These are phyloP conservation scores for Entelurus aequoreus DNA, from an alignment of 2,113 vertebrate species.

Conservation along the genomic window DNA sequence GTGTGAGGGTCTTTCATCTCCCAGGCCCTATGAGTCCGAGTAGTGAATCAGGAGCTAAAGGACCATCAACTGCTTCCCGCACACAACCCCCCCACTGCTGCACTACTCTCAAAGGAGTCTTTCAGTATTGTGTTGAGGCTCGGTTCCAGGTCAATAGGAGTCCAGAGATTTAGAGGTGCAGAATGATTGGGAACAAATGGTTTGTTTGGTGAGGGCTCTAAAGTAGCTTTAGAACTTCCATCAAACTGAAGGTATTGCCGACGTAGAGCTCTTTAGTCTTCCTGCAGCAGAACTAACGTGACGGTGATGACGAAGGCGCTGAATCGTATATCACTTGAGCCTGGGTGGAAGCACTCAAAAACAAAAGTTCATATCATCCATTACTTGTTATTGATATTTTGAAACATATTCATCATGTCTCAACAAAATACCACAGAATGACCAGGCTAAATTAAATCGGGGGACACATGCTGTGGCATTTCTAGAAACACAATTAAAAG, in stretches of 20 bases:
- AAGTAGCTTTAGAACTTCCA: conserved; percentile 58
- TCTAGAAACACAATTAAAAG: conserved; percentile 62
- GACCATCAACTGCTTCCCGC: conserved; percentile 47
- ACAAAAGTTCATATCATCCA: conserved; percentile 39
- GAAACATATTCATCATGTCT: conserved; percentile 41
- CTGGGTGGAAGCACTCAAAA: conserved; percentile 20
- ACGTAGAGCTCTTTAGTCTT: conserved; percentile 42
- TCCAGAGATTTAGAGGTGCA: conserved; percentile 59
- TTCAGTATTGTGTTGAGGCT: conserved; percentile 67
- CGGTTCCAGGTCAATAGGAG: conserved; percentile 63
- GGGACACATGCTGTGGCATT: conserved; percentile 65
- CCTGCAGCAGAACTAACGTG: conserved; percentile 45
- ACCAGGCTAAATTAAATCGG: conserved; percentile 56
- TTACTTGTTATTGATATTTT: conserved; percentile 31
- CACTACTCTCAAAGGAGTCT: conserved; percentile 64
- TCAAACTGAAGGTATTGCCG: conserved; percentile 42
- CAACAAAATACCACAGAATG: conserved; percentile 65
- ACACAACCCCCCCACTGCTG: conserved; percentile 37
- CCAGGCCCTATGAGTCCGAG: conserved; percentile 53
- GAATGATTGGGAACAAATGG: conserved; percentile 64
- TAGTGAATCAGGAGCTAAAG: conserved; percentile 67
- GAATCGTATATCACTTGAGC: conserved; percentile 7
- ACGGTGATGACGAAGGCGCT: conserved; percentile 34
- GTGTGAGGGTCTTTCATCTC: conserved; percentile 65
- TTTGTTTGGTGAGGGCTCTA: conserved; percentile 65